Base-by-base conservation (phyloP, 2,888 invertebrate species). In the Synergus laeviventris region DNA sequence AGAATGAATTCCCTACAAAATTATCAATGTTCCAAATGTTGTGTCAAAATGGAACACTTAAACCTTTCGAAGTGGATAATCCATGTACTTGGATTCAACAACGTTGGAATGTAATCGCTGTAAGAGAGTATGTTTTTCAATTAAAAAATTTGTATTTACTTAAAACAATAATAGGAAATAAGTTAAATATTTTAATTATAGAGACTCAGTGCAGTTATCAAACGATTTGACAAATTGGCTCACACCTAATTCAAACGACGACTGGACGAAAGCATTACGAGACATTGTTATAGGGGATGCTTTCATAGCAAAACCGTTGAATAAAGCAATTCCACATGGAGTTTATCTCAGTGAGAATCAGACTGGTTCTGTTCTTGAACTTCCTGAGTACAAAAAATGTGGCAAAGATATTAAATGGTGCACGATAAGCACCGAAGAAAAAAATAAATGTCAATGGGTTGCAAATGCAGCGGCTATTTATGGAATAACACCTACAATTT, bases 11-110 rank as follows among this genome's bases (percentile, higher is more conserved):
- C n/a, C 64, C 62, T 39, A 49, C 81, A 0, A 81, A 91, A 2
- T 75, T 73, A 7, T 81, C 75, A 61, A 11, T 76, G 1, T 89
- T 86, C 73, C 86, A 88, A 74, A 89, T 90, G 59, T 81, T 92
- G 56, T 92, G 92, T 79, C 86, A 88, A 8, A 87, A 91, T 79
- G 91, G 91, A 75, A 81, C 84, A 5, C 78, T 87, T 36, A 81
- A 84, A 74, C 80, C 86, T 38, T 74, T 91, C 18, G 82, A 81
- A 61, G n/a, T 78, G 0, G 12, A 70, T 3, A 76, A 79, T 0
- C 93, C 94, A 0, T 95, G 95, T 85, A 89, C 92, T 21, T 93
- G 95, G 92, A 91, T 94, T 2, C 91, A 91, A 60, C 94, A 95
- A 84, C 94, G 94, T 0, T 94, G 94, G 93, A 90, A 91, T 8